A percentile compares a stretch with the other conserved stretches of the same genome.
phyloP scores from a whole-genome alignment of 1,140 invertebrate genomes.

The Penaeus indicus region DNA sequence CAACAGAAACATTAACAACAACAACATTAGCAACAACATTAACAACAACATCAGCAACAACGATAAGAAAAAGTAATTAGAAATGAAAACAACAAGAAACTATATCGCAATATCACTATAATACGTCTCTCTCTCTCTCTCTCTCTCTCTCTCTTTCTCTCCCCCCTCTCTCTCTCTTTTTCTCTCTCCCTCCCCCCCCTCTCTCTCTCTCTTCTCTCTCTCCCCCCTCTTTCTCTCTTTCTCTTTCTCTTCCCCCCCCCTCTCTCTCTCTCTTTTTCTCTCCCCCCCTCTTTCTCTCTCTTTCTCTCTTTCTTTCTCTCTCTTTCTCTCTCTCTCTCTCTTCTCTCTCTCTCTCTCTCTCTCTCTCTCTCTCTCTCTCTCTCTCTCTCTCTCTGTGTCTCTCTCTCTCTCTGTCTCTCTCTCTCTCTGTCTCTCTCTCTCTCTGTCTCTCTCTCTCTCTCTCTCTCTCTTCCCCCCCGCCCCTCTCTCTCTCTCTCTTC shows the following conservation, averaged over 20 bases:
- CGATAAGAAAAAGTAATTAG: no score
- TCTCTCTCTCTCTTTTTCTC: neutral
- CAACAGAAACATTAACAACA: no score
- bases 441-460: neutral
- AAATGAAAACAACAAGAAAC: no score
- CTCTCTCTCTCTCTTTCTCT: neutral
- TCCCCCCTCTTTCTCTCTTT: neutral
- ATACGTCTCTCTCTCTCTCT: no score
- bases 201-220: no score
- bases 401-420: neutral
- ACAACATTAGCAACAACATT: no score
- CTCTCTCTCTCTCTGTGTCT: neutral
- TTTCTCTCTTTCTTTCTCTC: neutral
- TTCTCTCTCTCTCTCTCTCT: neutral
- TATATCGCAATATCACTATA: no score
- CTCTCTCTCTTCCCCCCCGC: neutral
- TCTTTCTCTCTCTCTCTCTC: neutral
- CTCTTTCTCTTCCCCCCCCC: neutral
- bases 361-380: neutral
- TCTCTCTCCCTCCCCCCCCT: neutral
- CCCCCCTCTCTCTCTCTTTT: neutral
- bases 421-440: neutral
- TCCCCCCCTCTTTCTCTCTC: neutral
- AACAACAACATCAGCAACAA: no score
- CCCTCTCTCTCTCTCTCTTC: neutral